phyloP scores from a whole-genome alignment of 1,140 invertebrate genomes.

The Sesamia nonagrioides region DNA sequence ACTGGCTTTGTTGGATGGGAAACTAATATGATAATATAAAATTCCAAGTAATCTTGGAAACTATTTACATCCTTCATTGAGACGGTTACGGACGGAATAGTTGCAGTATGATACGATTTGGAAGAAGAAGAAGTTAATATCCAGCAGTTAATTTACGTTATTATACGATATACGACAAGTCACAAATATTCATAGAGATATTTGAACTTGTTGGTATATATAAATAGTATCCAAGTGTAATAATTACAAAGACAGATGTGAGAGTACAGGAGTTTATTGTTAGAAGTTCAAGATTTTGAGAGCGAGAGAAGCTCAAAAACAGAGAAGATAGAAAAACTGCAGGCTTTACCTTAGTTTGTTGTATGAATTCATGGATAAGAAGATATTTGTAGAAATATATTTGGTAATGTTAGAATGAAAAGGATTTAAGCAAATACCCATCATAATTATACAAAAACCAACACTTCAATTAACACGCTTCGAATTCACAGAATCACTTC shows the following conservation, averaged over 20 bases:
- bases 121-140: neutral
- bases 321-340: neutral
- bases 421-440: neutral
- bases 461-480: neutral
- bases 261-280: constrained; percentile 7
- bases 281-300: constrained; percentile 28
- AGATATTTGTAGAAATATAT: too few relatives aligned
- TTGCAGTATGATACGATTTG: neutral
- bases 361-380: neutral
- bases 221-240: neutral
- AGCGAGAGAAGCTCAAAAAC: neutral
- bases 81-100: neutral
- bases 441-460: neutral
- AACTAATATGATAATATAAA: neutral
- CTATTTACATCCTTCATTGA: neutral
- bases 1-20: neutral
- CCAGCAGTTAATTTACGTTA: neutral
- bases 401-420: neutral
- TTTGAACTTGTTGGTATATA: constrained; percentile 1
- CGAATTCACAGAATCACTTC: constrained; percentile 6
- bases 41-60: neutral
- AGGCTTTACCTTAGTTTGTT: neutral
- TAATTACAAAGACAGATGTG: constrained; percentile 2
- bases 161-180: constrained; percentile 2
- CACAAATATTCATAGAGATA: neutral